Conservation (phyloP, 2,797 vertebrate genomes). For the Synaphobranchus kaupii region DNA sequence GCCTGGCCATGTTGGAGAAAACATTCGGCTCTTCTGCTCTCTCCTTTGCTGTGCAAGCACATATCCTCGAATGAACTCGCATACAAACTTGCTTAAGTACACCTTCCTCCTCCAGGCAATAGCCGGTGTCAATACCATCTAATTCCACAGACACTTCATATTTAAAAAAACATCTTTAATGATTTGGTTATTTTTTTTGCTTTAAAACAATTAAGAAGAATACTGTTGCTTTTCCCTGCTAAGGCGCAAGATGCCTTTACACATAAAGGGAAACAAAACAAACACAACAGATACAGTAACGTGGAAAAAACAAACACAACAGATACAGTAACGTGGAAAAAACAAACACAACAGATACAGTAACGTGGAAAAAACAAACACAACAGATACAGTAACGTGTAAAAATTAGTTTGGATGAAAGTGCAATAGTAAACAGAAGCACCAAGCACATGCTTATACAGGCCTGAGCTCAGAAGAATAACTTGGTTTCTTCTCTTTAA, state of each 20-base stretch:
- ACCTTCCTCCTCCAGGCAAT: not conserved
- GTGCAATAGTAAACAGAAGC: too few species aligned
- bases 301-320: too few species aligned
- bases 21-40: not conserved
- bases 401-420: not conserved
- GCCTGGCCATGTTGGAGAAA: slow-evolving; percentile 11
- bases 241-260: not conserved
- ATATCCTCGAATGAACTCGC: not conserved
- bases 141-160: not conserved
- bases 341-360: too few species aligned
- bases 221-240: not conserved
- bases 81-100: not conserved
- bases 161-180: slow-evolving; percentile 6
- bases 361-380: not conserved
- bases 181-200: not conserved
- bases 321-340: not conserved
- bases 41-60: not conserved
- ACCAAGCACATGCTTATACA: not conserved
- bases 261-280: not conserved
- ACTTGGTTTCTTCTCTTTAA: not conserved
- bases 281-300: not conserved
- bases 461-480: not conserved
- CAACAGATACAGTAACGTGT: not conserved
- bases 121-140: not conserved
- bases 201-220: not conserved